Base-by-base conservation (phyloP, 1,140 invertebrate genomes). In the Anastrepha ludens region DNA sequence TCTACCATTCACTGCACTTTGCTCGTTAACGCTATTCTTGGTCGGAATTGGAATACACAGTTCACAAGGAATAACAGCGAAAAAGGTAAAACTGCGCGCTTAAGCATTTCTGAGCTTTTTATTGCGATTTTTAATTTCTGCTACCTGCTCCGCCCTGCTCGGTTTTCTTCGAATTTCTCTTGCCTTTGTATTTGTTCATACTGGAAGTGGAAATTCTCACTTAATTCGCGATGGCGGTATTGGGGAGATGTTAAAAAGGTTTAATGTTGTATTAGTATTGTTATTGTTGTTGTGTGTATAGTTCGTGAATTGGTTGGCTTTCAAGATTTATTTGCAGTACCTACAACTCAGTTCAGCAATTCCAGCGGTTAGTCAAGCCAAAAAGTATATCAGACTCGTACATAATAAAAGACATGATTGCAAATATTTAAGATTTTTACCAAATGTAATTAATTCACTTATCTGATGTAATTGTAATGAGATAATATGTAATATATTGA, bases 11-110 rank as follows among this genome's bases (percentile, higher is more conserved):
- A 81, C 17, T n/a, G 47, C 50, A 9, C 20, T 81, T 78, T 20
- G 74, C 47, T 81, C 74, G 74, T 81, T 81, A 81, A 81, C 74
- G 74, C 74, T 58, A 81, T 81, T 81, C 74, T 81, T 58, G 74
- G 47, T 58, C 17, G 74, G 47, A 81, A 81, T n/a, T 55, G 74
- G 47, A n/a, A 47, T 81, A 29, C 29, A 29, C 29, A 55, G 74
- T 47, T 81, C 47, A 55, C 47, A 20, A 47, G n/a, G 74, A 47
- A 55, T 58, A 29, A 81, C 50, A 81, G 74, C n/a, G 74, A 55
- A 55, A 55, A 81, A 55, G n/a, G 74, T 20, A 50, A 41, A 81
- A 20, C 44, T 55, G 44, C 55, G 2, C 7, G 74, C 50, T 81
- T 50, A 17, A 55, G 74, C 44, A 81, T 81, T 81, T 81, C 74